Evolutionary conservation across 2,888 invertebrate genomes (phyloP).

Genomic region (Lamellibrachia columna): DNA sequence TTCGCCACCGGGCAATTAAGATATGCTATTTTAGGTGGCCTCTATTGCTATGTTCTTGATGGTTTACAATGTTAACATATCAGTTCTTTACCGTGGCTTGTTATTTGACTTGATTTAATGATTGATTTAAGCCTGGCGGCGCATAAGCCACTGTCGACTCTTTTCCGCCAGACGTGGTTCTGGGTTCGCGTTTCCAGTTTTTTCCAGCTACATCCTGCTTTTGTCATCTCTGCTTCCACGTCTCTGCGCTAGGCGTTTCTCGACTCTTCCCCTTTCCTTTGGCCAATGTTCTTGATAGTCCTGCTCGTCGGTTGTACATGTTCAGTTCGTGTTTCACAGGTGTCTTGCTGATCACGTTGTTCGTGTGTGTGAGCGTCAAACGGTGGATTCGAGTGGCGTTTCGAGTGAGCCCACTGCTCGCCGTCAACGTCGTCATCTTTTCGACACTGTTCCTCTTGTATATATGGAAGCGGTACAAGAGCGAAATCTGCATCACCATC

Average conservation of each 20-base stretch:
- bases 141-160: neutral
- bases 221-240: too few species aligned
- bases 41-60: too few species aligned
- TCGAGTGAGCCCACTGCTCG: slow-evolving; percentile 28
- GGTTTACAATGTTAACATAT: neutral
- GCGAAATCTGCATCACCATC: slow-evolving; percentile 24
- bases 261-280: too few species aligned
- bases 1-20: too few species aligned
- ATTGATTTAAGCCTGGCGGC: too few species aligned
- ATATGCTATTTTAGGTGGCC: too few species aligned
- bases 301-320: neutral
- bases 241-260: too few species aligned
- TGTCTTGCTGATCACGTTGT: neutral
- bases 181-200: too few species aligned
- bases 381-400: slow-evolving; percentile 23
- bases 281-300: neutral
- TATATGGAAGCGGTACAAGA: slow-evolving; percentile 22
- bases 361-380: neutral
- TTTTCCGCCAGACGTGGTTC: too few species aligned
- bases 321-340: neutral
- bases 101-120: too few species aligned
- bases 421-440: slow-evolving; percentile 23
- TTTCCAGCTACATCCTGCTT: too few species aligned
- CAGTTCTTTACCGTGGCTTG: neutral
- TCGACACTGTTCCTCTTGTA: neutral